Percentiles rank a stretch among this genome's conserved stretches.
These are phyloP conservation scores for Parazoanthus darwini DNA, from an alignment of 92 coral and sea anemone species.

Conservation along the genomic window DNA sequence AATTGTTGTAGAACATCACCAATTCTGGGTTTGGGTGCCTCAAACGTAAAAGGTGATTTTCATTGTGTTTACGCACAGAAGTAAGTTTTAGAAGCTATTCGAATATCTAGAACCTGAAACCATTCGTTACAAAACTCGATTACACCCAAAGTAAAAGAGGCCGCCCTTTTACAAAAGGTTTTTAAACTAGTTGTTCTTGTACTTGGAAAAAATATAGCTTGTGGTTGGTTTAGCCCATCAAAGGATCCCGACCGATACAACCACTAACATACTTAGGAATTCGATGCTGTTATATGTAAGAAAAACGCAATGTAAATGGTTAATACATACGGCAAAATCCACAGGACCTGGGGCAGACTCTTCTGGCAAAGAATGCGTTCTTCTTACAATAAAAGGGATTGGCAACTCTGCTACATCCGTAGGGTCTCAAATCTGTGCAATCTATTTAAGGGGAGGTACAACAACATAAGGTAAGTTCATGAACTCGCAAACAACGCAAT, in stretches of 20 bases:
- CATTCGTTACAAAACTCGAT: not conserved
- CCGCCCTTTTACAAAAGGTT: too few species aligned
- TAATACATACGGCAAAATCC: slow-evolving; percentile 27
- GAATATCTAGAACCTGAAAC: not conserved
- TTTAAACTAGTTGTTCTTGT: not conserved
- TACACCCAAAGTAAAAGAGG: not conserved
- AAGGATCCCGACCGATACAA: not conserved
- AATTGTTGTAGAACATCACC: too few species aligned
- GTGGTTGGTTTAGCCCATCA: not conserved
- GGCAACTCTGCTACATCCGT: slow-evolving; percentile 25
- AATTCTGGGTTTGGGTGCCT: too few species aligned
- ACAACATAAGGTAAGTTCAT: too few species aligned
- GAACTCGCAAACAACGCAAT: too few species aligned
- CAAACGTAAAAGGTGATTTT: too few species aligned
- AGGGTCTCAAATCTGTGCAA: slow-evolving; percentile 32
- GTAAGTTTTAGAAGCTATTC: too few species aligned
- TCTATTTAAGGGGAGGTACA: not conserved
- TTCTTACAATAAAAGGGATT: slow-evolving; percentile 13
- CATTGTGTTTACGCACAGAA: too few species aligned
- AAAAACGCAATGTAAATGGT: not conserved
- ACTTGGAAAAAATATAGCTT: not conserved
- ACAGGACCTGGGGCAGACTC: slow-evolving; percentile 32
- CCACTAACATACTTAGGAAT: too few species aligned
- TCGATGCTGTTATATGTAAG: not conserved
- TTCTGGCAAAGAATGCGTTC: slow-evolving; percentile 26